Base-by-base conservation (phyloP, 2,113 vertebrate genomes). In the Mesembrinibis cayennensis region DNA sequence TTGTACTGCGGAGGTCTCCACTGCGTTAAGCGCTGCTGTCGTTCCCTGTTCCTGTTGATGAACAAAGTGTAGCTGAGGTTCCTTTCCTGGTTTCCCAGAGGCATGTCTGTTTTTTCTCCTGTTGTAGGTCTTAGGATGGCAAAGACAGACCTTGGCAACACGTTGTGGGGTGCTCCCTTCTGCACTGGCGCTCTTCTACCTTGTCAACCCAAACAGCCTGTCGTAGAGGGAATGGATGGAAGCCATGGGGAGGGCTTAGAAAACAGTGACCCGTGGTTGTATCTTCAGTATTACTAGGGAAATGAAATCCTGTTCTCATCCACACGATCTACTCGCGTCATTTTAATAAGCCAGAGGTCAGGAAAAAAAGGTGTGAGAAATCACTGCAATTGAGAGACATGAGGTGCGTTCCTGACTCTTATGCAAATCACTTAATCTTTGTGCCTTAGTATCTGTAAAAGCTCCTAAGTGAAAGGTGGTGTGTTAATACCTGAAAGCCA, bases 361-460 rank as follows among this genome's bases (percentile, higher is more conserved):
- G 90, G 71, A 16, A 52, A 45, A 63, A 79, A 56, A 52, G 13
- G 30, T 53, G 34, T 63, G 23, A 45, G 30, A 38, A 72, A 62
- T 82, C n/a, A 50, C 78, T 82, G 42, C 66, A 50, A 11, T 9
- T 47, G 55, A 72, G 84, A 62, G 50, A 77, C 27, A 4, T 13
- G 22, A 81, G 65, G 34, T 79, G 18, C 26, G 55, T 67, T 87
- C 65, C 72, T 77, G 82, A 45, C 44, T 62, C 56, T 89, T 81
- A 94, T 59, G 40, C 90, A 89, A 93, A 18, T 67, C 27, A 32
- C 38, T 83, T 77, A 50, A 52, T 94, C 66, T 94, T 91, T 61
- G 90, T 96, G 88, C 90, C 97, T 96, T 96, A 81, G 36, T 92
- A 89, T 82, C 85, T 80, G 49, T 71, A 73, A 82, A 93, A 93